A percentile compares a stretch with the other conserved stretches of the same genome.
These are phyloP conservation scores for Pseudomugil gertrudae DNA, from an alignment of 2,797 vertebrate species.

Conservation along the genomic window DNA sequence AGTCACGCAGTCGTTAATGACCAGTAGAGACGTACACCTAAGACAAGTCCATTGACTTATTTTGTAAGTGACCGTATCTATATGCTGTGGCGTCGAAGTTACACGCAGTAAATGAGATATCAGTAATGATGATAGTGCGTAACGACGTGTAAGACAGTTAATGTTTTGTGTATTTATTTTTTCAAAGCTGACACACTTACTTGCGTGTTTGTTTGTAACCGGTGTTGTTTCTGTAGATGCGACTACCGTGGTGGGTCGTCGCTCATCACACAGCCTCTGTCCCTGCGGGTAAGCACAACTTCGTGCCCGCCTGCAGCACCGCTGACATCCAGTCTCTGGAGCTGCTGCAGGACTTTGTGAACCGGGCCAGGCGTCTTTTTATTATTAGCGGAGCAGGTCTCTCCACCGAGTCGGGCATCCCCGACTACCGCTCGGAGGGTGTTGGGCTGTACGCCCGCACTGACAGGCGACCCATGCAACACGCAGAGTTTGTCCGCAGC, in stretches of 20 bases:
- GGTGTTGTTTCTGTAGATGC: constrained; percentile 68
- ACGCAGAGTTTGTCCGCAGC: constrained; percentile 87
- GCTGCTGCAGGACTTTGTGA: constrained; percentile 88
- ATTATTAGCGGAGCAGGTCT: constrained; percentile 92
- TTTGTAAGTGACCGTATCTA: not conserved
- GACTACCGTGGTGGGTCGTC: constrained; percentile 51
- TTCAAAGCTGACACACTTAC: not conserved
- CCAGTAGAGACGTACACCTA: not conserved
- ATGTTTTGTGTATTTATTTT: not conserved
- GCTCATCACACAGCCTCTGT: constrained; percentile 38
- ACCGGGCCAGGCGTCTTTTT: constrained; percentile 83
- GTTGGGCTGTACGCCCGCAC: constrained; percentile 93
- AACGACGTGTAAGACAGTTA: too few species aligned
- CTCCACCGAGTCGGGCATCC: constrained; percentile 96
- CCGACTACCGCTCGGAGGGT: constrained; percentile 94
- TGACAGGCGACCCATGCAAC: constrained; percentile 89
- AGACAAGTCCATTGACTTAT: not conserved
- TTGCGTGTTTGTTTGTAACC: not conserved
- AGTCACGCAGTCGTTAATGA: not conserved
- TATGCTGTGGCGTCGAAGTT: not conserved
- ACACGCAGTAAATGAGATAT: not conserved
- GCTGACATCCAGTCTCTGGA: constrained; percentile 78
- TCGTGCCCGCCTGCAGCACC: constrained; percentile 87
- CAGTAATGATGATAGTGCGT: too few species aligned
- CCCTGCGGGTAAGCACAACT: constrained; percentile 59